Evolutionary conservation across 1,140 invertebrate species (phyloP).

Genomic region (Chelonus insularis): DNA sequence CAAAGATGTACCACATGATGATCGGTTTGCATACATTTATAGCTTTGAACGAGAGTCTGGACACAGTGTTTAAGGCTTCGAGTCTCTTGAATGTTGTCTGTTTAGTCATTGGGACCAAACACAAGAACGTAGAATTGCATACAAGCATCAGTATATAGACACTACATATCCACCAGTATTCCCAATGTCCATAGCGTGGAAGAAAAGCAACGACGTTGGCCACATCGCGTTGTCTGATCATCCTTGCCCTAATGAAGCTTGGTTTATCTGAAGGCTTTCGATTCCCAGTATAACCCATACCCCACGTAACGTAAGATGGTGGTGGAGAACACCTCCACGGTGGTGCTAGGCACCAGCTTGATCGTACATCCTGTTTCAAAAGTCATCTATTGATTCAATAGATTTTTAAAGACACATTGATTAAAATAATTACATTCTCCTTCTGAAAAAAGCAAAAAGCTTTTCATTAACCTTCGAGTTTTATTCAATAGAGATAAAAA

Average conservation of each 20-base stretch:
- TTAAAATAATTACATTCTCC: background rate
- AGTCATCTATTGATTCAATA: too few relatives aligned
- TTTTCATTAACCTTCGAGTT: too few relatives aligned
- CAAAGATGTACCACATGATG: too few relatives aligned
- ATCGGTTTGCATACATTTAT: too few relatives aligned
- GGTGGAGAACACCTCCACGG: constrained; percentile 55
- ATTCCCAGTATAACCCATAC: constrained; percentile 61
- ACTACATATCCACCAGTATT: constrained; percentile 6
- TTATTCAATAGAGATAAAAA: too few relatives aligned
- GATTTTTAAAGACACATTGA: too few relatives aligned
- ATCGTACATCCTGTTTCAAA: constrained; percentile 52
- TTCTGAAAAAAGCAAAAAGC: background rate
- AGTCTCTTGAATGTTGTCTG: too few relatives aligned
- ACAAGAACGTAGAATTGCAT: background rate
- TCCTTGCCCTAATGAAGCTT: constrained; percentile 61
- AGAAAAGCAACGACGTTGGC: background rate
- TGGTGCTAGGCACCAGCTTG: constrained; percentile 55
- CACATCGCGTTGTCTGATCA: constrained; percentile 60
- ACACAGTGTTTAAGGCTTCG: too few relatives aligned
- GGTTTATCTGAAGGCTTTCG: constrained; percentile 61
- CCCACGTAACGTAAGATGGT: constrained; percentile 36
- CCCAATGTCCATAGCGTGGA: background rate
- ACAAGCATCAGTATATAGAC: background rate
- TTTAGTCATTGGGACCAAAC: too few relatives aligned
- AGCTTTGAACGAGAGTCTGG: too few relatives aligned